phyloP scores from a whole-genome alignment of 2,888 invertebrate genomes.

The Gisinianus flammeolus region DNA sequence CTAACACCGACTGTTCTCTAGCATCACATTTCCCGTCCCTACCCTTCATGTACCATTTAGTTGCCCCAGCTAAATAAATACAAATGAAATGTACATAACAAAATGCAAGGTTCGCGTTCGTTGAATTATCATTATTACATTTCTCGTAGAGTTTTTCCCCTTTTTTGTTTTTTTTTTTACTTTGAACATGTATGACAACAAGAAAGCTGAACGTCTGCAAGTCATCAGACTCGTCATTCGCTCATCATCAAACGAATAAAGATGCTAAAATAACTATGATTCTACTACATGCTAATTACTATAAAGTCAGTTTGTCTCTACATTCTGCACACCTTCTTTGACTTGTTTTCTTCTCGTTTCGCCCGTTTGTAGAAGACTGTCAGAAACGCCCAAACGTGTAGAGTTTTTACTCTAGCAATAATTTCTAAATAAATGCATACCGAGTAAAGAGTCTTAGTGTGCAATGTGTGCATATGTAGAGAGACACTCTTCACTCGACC shows the following conservation, averaged over 20 bases:
- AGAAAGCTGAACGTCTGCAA: not conserved
- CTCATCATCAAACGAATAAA: slow-evolving; percentile 1
- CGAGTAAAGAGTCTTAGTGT: not conserved
- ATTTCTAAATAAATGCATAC: not conserved
- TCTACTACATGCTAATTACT: slow-evolving; percentile 3
- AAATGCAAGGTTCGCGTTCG: no score
- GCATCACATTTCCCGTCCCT: not conserved
- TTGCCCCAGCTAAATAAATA: no score
- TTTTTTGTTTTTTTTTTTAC: no score
- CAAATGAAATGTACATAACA: no score
- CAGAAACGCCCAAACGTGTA: slow-evolving; percentile 4
- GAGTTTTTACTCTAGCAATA: not conserved
- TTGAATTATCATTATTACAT: no score
- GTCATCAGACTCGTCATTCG: not conserved
- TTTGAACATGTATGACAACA: no score
- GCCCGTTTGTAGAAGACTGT: not conserved
- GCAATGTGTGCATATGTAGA: not conserved
- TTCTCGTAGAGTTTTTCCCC: no score
- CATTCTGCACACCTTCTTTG: not conserved
- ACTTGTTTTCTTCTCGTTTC: slow-evolving; percentile 8
- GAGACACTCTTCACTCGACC: not conserved
- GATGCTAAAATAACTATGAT: slow-evolving; percentile 1
- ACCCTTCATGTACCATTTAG: not conserved
- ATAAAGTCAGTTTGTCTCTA: not conserved
- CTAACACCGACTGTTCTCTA: not conserved